phyloP scores from a whole-genome alignment of 2,113 vertebrate genomes.

The Craseonycteris thonglongyai region DNA sequence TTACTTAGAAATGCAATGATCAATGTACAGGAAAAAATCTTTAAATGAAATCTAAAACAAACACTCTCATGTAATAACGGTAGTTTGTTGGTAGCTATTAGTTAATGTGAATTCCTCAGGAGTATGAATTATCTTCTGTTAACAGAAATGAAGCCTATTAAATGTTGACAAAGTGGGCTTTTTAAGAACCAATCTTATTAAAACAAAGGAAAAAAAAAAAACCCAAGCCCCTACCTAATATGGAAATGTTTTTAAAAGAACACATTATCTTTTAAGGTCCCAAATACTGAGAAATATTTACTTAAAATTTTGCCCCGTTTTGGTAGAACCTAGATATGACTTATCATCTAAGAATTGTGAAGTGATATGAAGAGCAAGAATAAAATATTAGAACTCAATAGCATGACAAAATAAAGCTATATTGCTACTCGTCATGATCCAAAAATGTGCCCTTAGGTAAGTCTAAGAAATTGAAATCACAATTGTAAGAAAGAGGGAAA shows the following conservation, averaged over 20 bases:
- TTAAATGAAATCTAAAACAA: not conserved
- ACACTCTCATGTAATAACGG: not conserved
- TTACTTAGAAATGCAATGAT: not conserved
- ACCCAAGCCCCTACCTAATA: not conserved
- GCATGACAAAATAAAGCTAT: not conserved
- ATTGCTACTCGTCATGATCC: not conserved
- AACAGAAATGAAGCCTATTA: slow-evolving; percentile 20
- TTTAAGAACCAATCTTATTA: slow-evolving; percentile 15
- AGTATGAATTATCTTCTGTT: not conserved
- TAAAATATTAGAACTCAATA: not conserved
- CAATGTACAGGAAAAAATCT: not conserved
- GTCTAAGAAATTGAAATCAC: not conserved
- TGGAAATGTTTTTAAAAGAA: slow-evolving; percentile 6
- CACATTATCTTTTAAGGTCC: slow-evolving; percentile 16
- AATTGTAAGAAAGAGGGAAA: not conserved
- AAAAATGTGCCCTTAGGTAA: not conserved
- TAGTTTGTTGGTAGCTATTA: not conserved
- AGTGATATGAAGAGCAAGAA: not conserved
- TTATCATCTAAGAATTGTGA: not conserved
- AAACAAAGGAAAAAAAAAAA: not conserved
- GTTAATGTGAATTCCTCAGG: slow-evolving; percentile 5
- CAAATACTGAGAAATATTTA: slow-evolving; percentile 21
- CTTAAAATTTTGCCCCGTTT: not conserved
- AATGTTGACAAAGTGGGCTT: not conserved
- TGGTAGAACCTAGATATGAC: not conserved